Conservation (phyloP, 53 echinoderm and acorn worm genomes). For the Hippasteria phrygiana region DNA sequence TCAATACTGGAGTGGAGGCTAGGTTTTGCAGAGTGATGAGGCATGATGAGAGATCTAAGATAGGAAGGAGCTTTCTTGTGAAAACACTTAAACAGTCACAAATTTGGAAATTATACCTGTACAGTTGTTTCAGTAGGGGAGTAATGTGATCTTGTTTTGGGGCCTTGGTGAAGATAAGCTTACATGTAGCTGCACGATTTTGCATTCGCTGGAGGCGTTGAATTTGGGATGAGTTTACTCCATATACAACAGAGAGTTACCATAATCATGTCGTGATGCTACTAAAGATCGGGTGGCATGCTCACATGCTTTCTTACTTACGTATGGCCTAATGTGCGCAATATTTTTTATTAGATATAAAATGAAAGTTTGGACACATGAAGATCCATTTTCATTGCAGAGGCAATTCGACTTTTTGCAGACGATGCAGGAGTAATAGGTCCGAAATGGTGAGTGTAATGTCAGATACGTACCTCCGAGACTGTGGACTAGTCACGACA, state of each 20-base stretch:
- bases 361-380: neutral
- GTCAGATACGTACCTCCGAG: neutral
- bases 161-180: neutral
- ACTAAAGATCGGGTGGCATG: neutral
- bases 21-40: too few relatives aligned
- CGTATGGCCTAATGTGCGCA: neutral
- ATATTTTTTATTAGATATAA: neutral
- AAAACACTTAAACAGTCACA: too few relatives aligned
- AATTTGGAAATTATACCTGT: too few relatives aligned
- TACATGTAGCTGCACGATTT: neutral
- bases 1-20: too few relatives aligned
- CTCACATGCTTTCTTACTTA: neutral
- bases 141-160: too few relatives aligned
- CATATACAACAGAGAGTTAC: neutral
- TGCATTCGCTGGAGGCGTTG: neutral
- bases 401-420: neutral
- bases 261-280: neutral
- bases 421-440: neutral
- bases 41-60: too few relatives aligned
- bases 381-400: slow-evolving; percentile 7
- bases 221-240: neutral
- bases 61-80: too few relatives aligned
- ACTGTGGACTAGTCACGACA: neutral
- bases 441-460: neutral
- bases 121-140: too few relatives aligned